These are phyloP conservation scores for Tokudaia muenninki DNA, from an alignment of 2,797 vertebrate species.

Conservation along the genomic window DNA sequence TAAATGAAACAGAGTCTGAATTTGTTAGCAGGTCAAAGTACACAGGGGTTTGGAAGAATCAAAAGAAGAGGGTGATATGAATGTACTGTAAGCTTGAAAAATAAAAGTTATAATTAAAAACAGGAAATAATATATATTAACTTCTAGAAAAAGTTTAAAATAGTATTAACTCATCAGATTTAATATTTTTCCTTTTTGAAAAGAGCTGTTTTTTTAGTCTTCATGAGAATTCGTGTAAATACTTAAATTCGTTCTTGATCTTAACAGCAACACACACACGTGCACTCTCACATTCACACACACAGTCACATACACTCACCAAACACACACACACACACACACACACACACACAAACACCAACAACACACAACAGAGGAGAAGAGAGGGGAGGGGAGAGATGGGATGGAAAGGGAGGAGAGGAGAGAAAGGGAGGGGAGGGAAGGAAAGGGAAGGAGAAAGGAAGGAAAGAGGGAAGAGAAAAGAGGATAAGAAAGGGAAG, in stretches of 20 bases:
- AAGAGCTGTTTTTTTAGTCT: background rate
- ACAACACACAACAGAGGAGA: background rate
- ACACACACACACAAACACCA: background rate
- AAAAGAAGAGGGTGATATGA: background rate
- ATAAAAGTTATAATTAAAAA: background rate
- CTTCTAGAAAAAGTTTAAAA: background rate
- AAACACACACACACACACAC: background rate
- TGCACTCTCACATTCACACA: background rate
- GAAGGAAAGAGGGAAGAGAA: background rate
- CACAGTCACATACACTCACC: background rate
- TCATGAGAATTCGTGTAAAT: slow-evolving; percentile 1
- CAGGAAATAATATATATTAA: background rate
- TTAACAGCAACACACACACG: background rate
- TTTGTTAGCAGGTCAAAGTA: background rate
- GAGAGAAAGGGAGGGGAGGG: background rate
- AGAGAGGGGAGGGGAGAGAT: too few relatives aligned
- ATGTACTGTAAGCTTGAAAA: background rate
- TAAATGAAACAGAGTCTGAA: background rate
- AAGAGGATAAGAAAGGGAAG: too few relatives aligned
- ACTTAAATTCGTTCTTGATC: background rate
- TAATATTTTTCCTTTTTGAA: background rate
- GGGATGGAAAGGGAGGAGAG: background rate
- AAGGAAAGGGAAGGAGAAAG: too few relatives aligned
- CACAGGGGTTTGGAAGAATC: background rate
- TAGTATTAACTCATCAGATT: background rate